Percentiles rank a stretch among this genome's conserved stretches.
Evolutionary conservation across 2,797 vertebrate genomes (phyloP).

Genomic region (Odontamblyopus rebecca): DNA sequence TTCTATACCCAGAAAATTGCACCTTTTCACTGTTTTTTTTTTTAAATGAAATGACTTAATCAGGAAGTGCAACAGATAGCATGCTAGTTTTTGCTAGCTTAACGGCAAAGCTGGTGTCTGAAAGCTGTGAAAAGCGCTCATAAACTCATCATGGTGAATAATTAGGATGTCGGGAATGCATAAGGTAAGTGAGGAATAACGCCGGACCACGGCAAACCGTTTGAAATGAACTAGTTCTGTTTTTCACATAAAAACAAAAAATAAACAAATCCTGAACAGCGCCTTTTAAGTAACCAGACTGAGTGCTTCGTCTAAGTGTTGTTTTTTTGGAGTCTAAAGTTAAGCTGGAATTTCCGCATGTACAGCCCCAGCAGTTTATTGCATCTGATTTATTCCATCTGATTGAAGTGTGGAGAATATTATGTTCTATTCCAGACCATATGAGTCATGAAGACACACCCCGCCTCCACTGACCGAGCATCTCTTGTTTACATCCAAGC

Average conservation of each 20-base stretch:
- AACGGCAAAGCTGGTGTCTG: no score
- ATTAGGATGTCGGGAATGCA: no score
- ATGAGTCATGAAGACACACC: constrained; percentile 59
- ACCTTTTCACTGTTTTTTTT: no score
- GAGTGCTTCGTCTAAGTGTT: background rate
- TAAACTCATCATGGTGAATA: no score
- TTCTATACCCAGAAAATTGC: background rate
- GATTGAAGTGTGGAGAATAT: constrained; percentile 68
- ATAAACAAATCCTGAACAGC: background rate
- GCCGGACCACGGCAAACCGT: no score
- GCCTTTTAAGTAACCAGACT: background rate
- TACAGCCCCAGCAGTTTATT: constrained; percentile 54
- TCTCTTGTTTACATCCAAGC: constrained; percentile 59
- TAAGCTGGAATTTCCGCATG: constrained; percentile 69
- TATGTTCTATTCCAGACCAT: constrained; percentile 60
- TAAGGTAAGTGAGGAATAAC: no score
- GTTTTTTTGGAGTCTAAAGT: constrained; percentile 20
- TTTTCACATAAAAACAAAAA: no score
- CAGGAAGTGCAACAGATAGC: no score
- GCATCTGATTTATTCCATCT: constrained; percentile 59
- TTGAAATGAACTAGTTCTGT: no score
- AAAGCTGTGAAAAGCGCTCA: no score
- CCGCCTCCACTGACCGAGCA: constrained; percentile 50
- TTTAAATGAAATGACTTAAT: no score
- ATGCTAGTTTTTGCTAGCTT: no score